Base-by-base conservation (phyloP, 2,888 invertebrate genomes). In the Drosophila birchii region DNA sequence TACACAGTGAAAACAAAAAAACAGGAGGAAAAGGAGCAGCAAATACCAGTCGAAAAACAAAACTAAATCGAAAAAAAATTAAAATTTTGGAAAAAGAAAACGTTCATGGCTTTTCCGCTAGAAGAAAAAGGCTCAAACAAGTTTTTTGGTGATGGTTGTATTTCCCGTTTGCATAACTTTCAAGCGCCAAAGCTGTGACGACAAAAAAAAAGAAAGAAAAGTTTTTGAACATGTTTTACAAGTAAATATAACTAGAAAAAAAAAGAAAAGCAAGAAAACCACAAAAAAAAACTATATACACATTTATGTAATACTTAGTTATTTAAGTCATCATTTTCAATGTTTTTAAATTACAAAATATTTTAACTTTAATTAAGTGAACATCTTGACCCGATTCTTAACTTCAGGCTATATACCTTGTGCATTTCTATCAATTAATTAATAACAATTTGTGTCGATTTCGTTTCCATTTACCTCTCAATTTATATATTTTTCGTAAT, bases 111-210 rank as follows among this genome's bases (percentile, higher is more conserved):
- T 81, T 79, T 79, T 76, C 57, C 57, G 79, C 55, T 73, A 47
- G 51, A 51, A 51, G 34, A 51, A 49, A 12, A 45, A 54, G 66
- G 73, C 73, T 76, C 68, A 72, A 77, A 56, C 29, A 62, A 36
- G 55, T 57, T 81, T 60, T 75, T 67, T 70, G 81, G 75, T 78
- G 75, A 64, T 57, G 73, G 75, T 75, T 83, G 61, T 49, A 68
- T 69, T 69, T 61, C 56, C 57, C 16, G 64, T 44, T 56, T 49
- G 43, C 73, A 68, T 70, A 62, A 75, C 69, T 72, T 62, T 66
- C 49, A 51, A 60, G 29, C 26, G 68, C 67, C 56, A 74, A 78
- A 66, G 45, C 79, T 83, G 68, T 80, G 61, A 76, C 62, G 55
- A 45, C 29, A 45, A 72, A 53, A 77, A 70, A 69, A 62, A 77